Base-by-base conservation (phyloP, 2,888 invertebrate species). In the Dorcus parallelipipedus region DNA sequence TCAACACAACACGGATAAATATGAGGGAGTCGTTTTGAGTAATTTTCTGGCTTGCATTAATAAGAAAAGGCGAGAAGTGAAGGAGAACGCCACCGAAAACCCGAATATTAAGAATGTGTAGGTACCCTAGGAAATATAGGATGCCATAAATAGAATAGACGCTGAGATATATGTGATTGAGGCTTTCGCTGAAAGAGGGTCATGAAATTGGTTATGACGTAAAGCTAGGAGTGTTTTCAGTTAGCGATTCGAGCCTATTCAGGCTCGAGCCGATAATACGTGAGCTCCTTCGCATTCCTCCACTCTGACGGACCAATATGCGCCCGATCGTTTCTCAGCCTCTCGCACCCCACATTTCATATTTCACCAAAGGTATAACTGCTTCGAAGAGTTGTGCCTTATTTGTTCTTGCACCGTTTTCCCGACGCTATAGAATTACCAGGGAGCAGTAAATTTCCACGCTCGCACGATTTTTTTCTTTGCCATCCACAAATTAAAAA, bases 111-210 rank as follows among this genome's bases (percentile, higher is more conserved):
- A 72, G 70, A 71, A 72, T 71, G 67, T 66, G 67, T 58, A 66
- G 69, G 68, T 65, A 61, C 62, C 59, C 58, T 56, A 67, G 69
- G 54, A 64, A 64, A 69, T 70, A 68, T 67, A 67, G 66, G 69
- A 69, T 69, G 68, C 69, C 70, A 71, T 73, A 74, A 73, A 74
- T 72, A 72, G 71, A 71, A 73, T 71, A 73, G 69, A 69, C 70
- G 69, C 68, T 65, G 68, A 69, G 70, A 73, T 73, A 72, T 73
- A 71, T 70, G 71, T 69, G 70, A 72, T 69, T 70, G 71, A 69
- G 69, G 69, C 69, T 69, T 69, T 68, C 67, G 64, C 56, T 58
- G 64, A 64, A 69, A 69, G 69, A 68, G 69, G 68, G 67, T 65
- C 64, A 67, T 66, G 67, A 70, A 70, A 72, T 72, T 72, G 70